Evolutionary conservation across 1,140 invertebrate species (phyloP).

Genomic region (Halesus radiatus): DNA sequence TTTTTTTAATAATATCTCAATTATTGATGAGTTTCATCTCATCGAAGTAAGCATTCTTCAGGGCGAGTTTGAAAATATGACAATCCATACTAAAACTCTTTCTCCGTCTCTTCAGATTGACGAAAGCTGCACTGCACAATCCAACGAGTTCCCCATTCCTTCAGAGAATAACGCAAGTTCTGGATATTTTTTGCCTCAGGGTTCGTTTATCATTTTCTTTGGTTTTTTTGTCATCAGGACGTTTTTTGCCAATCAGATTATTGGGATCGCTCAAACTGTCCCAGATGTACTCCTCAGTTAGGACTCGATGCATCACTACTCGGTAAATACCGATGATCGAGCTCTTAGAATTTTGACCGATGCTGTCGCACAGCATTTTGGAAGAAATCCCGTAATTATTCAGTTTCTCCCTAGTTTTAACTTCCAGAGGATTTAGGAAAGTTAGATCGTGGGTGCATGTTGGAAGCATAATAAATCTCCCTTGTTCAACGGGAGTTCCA

Average conservation of each 20-base stretch:
- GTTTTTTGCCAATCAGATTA: slow-evolving; percentile 44
- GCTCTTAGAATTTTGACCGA: slow-evolving; percentile 64
- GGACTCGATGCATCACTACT: slow-evolving; percentile 66
- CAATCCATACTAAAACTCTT: background rate
- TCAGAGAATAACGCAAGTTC: slow-evolving; percentile 53
- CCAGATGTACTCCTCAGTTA: slow-evolving; percentile 56
- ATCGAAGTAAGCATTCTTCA: too few species aligned
- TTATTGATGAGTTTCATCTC: too few species aligned
- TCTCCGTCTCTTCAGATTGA: slow-evolving; percentile 7
- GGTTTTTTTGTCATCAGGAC: slow-evolving; percentile 28
- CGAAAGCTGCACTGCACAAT: slow-evolving; percentile 24
- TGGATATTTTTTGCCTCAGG: slow-evolving; percentile 52
- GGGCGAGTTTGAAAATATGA: too few species aligned
- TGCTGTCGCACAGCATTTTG: slow-evolving; percentile 63
- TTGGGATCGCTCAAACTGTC: slow-evolving; percentile 56
- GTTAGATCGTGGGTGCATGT: slow-evolving; percentile 64
- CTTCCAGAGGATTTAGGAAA: slow-evolving; percentile 62
- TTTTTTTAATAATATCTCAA: too few species aligned
- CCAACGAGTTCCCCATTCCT: background rate
- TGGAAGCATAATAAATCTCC: slow-evolving; percentile 66
- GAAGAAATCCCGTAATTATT: slow-evolving; percentile 63
- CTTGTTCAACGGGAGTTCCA: slow-evolving; percentile 62
- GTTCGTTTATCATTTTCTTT: slow-evolving; percentile 48
- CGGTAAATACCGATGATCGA: slow-evolving; percentile 67
- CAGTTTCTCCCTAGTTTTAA: slow-evolving; percentile 64